Evolutionary conservation across 2,797 vertebrate species (phyloP).

Genomic region (Gambusia yucatana): DNA sequence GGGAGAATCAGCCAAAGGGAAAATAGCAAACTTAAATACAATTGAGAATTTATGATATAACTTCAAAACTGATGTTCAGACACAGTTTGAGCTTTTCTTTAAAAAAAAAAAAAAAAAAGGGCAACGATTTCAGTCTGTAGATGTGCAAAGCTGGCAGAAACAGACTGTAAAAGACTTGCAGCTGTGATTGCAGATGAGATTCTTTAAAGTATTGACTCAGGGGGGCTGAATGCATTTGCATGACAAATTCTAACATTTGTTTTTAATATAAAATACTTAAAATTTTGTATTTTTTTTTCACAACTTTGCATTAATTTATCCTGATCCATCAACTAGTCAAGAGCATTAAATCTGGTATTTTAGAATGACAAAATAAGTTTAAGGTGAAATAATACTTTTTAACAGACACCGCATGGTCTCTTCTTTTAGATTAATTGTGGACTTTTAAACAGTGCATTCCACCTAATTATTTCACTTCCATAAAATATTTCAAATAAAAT

Average conservation of each 20-base stretch:
- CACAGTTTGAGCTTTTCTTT: background rate
- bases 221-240: background rate
- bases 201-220: too few species aligned
- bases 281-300: background rate
- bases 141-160: background rate
- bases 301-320: too few species aligned
- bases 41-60: background rate
- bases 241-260: background rate
- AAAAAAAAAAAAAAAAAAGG: background rate
- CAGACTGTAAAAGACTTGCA: background rate
- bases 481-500: conserved; percentile 38
- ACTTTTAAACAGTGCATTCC: conserved; percentile 50
- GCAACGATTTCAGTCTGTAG: background rate
- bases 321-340: background rate
- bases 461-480: conserved; percentile 1
- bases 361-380: background rate
- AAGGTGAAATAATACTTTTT: background rate
- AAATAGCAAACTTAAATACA: background rate
- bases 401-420: background rate
- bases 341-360: background rate
- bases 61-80: background rate
- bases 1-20: background rate
- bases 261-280: background rate
- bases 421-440: conserved; percentile 51
- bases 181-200: background rate